Evolutionary conservation across 2,888 invertebrate species (phyloP).

Genomic region (Macroteleia sp.): DNA sequence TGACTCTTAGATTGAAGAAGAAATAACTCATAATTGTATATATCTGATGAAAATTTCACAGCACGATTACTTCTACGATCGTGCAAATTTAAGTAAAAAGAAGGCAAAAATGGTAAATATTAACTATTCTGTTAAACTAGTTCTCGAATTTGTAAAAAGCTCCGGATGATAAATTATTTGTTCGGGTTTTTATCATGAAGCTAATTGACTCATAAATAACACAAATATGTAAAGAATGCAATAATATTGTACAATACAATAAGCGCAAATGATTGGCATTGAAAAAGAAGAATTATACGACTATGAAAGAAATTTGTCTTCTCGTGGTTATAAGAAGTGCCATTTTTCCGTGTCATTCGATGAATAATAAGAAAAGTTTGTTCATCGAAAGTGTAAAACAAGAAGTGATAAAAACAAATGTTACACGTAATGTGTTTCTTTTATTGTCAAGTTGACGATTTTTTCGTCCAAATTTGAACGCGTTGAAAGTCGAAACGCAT

Average conservation of each 20-base stretch:
- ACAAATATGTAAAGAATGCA: too few species aligned
- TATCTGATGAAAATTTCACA: constrained; percentile 1
- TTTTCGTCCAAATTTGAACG: constrained; percentile 53
- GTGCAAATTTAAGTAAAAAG: constrained; percentile 4
- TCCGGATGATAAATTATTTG: too few species aligned
- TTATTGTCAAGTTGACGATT: constrained; percentile 9
- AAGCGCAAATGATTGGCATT: too few species aligned
- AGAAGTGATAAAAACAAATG: neutral
- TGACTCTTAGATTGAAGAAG: neutral
- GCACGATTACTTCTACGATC: constrained; percentile 25
- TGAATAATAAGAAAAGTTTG: neutral
- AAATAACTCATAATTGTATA: constrained; percentile 4
- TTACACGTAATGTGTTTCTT: neutral
- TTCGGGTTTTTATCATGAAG: too few species aligned
- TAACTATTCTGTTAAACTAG: too few species aligned
- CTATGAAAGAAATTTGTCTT: neutral
- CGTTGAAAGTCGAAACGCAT: constrained; percentile 72
- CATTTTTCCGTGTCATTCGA: neutral
- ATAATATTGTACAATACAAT: too few species aligned
- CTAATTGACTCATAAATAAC: too few species aligned
- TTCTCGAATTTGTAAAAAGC: too few species aligned
- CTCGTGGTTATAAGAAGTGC: too few species aligned
- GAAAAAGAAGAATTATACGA: too few species aligned
- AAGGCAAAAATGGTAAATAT: neutral
- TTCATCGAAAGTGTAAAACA: neutral